Conservation (phyloP, 2,113 vertebrate species). For the Lepisosteus oculatus region DNA sequence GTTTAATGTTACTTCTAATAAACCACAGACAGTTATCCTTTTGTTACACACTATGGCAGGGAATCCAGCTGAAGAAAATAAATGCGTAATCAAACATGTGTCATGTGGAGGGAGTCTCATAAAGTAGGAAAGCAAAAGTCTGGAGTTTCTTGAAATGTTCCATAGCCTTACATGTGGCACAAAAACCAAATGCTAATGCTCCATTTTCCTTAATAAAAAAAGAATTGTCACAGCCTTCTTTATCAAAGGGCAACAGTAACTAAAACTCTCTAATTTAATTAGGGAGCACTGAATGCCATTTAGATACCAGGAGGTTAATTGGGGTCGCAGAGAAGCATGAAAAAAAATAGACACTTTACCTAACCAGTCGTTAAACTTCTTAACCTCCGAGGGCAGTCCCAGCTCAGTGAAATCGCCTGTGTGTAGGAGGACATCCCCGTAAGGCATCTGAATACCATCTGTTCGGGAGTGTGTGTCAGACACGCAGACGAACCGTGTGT, state of each 20-base stretch:
- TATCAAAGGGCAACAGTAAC: slow-evolving; percentile 9
- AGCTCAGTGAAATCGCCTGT: slow-evolving; percentile 98
- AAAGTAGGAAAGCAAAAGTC: no score
- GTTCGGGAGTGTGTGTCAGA: slow-evolving; percentile 98
- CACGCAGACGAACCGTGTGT: slow-evolving; percentile 97
- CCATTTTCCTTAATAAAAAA: background rate
- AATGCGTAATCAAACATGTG: no score
- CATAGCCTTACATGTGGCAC: no score
- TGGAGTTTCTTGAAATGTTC: no score
- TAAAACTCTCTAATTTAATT: slow-evolving; percentile 69
- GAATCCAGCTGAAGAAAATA: background rate
- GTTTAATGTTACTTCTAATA: no score
- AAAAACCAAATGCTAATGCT: background rate
- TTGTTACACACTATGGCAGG: background rate
- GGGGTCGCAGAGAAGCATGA: slow-evolving; percentile 63
- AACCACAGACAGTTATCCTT: no score
- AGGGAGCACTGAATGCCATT: slow-evolving; percentile 67
- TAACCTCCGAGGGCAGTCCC: slow-evolving; percentile 97
- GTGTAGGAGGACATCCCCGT: slow-evolving; percentile 96
- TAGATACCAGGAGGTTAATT: slow-evolving; percentile 73
- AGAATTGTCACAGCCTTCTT: no score
- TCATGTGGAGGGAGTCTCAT: no score
- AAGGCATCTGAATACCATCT: slow-evolving; percentile 99
- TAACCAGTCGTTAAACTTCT: slow-evolving; percentile 99
- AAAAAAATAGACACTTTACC: slow-evolving; percentile 76